Base-by-base conservation (phyloP, 2,888 invertebrate species). In the Liodrosophila aerea region DNA sequence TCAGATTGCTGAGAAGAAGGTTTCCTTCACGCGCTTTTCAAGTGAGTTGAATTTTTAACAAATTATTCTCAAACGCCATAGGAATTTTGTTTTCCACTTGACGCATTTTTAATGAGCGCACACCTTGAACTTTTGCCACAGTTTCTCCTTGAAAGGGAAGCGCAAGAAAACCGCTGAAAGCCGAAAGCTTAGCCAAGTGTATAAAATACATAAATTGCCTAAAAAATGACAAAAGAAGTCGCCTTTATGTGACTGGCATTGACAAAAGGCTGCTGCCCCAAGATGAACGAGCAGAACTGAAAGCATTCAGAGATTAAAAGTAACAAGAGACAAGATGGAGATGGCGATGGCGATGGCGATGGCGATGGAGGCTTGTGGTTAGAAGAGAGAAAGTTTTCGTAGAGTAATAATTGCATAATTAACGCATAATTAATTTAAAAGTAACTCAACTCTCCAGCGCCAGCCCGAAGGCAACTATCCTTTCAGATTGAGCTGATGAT, bases 171-270 rank as follows among this genome's bases (percentile, higher is more conserved):
- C 61, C 52, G 58, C 16, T 37, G 43, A 64, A 72, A n/a, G n/a
- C n/a, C n/a, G n/a, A n/a, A 71, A 69, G 78, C 68, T 72, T 74
- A 82, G 77, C 76, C 82, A 86, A 82, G 76, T 82, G 85, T 73
- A 57, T 53, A 67, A 62, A 70, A 84, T 82, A 76, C 70, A 83
- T 82, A 84, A 85, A 82, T 84, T 73, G 73, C 65, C 65, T 2
- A 15, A 61, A 67, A 67, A 54, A 69, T 68, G 69, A 68, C 65
- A 66, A 62, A 45, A 81, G 75, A 52, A 53, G 62, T 61, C 51
- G 54, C 44, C 46, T 36, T 63, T 68, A 64, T 67, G 64, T 62
- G 76, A 64, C 56, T 57, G 62, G 62, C 62, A 74, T 68, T 60
- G 52, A 62, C 37, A 62, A 73, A 62, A 69, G 50, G n/a, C n/a